These are phyloP conservation scores for Dendronephthya gigantea DNA, from an alignment of 64 coral and sea anemone genomes.

Conservation along the genomic window DNA sequence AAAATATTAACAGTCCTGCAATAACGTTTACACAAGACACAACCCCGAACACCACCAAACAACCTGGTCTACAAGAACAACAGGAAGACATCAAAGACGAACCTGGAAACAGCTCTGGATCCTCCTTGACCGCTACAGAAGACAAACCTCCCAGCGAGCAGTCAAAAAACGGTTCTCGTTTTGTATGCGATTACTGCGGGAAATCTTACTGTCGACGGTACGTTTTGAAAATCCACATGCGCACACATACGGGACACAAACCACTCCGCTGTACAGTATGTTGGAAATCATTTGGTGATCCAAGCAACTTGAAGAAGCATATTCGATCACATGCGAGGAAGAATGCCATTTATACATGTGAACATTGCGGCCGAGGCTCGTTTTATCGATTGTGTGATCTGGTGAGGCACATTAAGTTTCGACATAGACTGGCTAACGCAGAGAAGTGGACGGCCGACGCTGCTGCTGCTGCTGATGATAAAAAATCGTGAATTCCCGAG, in stretches of 20 bases:
- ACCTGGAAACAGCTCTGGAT: not conserved
- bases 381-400: slow-evolving; percentile 79
- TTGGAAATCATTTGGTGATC: slow-evolving; percentile 95
- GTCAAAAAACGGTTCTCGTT: slow-evolving; percentile 28
- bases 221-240: slow-evolving; percentile 97
- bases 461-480: not conserved
- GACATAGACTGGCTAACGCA: not conserved
- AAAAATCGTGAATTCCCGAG: not conserved
- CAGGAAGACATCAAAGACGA: not conserved
- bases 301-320: slow-evolving; percentile 98
- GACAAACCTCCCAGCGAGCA: not conserved
- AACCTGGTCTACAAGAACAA: not conserved
- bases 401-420: slow-evolving; percentile 85
- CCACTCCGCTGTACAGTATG: slow-evolving; percentile 90
- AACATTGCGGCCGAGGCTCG: slow-evolving; percentile 64
- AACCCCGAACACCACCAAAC: not conserved
- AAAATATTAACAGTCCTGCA: not conserved
- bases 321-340: slow-evolving; percentile 82
- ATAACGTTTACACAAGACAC: not conserved
- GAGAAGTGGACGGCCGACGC: not conserved
- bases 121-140: not conserved
- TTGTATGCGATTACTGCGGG: slow-evolving; percentile 87
- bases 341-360: slow-evolving; percentile 82
- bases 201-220: slow-evolving; percentile 94
- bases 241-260: slow-evolving; percentile 95